Base-by-base conservation (phyloP, 2,888 invertebrate species). In the Eupeodes latifasciatus region DNA sequence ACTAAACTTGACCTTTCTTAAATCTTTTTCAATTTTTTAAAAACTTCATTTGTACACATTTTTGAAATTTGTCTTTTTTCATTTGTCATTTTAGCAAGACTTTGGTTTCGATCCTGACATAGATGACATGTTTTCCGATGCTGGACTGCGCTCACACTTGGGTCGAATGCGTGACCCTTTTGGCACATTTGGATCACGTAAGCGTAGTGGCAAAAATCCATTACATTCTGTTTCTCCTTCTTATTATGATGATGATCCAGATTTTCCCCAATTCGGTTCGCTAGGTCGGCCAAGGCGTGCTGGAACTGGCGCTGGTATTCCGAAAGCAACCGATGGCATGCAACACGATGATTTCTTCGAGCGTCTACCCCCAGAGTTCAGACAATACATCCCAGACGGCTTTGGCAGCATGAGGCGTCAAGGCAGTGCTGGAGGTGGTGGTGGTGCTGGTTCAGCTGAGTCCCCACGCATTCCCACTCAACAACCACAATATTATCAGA, bases 141-240 rank as follows among this genome's bases (percentile, higher is more conserved):
- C 93, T 91, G 93, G 93, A 66, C 90, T 93, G 51, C 93, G 94
- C 69, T 91, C 92, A 44, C 92, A 93, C 16, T 89, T 93, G 19
- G 92, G 92, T 61, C 92, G 93, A 40, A 92, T 93, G 91, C 92
- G 92, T 64, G 93, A 93, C 90, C 94, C 93, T 49, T 94, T 93
- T 81, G 91, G 91, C 49, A 91, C 91, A 72, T 93, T 93, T 86
- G 92, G 92, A 80, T 90, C 93, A 92, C 92, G 93, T 91, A 94
- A 93, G 92, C 91, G 92, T 90, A 92, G 92, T 91, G 92, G 91
- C 81, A 92, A 88, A 88, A 88, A 92, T 90, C 91, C 92, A 81
- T 88, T 88, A 79, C 90, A 91, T 81, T 85, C 88, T 88, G 92
- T 92, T 90, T 91, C 91, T 90, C 92, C 91, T 85, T 91, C 90